phyloP scores from a whole-genome alignment of 2,113 vertebrate species.

The Orientallactaga bullata region DNA sequence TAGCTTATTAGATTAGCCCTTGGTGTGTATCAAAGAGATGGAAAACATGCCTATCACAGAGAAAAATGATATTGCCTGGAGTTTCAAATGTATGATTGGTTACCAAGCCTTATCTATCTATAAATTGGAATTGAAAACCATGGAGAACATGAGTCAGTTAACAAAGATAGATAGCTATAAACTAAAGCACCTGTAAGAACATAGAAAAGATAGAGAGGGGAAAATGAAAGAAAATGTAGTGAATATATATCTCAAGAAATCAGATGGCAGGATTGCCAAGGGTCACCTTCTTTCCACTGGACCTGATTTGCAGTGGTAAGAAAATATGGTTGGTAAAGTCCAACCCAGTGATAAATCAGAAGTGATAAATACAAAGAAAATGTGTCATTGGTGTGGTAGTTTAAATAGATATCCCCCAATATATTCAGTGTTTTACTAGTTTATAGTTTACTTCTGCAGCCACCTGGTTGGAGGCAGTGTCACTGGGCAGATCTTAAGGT shows the following conservation, averaged over 20 bases:
- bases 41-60: not conserved
- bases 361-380: not conserved
- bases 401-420: no score
- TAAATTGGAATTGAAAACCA: slow-evolving; percentile 36
- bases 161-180: not conserved
- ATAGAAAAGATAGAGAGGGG: not conserved
- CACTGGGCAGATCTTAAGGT: no score
- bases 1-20: not conserved
- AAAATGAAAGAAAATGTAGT: not conserved
- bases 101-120: not conserved
- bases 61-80: not conserved
- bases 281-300: not conserved
- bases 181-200: not conserved
- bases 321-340: not conserved
- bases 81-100: not conserved
- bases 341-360: not conserved
- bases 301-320: not conserved
- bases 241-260: not conserved
- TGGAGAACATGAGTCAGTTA: not conserved
- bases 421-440: no score
- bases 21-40: not conserved
- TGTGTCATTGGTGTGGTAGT: no score
- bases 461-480: no score
- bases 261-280: not conserved
- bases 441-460: no score